Base-by-base conservation (phyloP, 30 jellyfish, hydroid and myxozoan species). In the Morbakka virulenta region DNA sequence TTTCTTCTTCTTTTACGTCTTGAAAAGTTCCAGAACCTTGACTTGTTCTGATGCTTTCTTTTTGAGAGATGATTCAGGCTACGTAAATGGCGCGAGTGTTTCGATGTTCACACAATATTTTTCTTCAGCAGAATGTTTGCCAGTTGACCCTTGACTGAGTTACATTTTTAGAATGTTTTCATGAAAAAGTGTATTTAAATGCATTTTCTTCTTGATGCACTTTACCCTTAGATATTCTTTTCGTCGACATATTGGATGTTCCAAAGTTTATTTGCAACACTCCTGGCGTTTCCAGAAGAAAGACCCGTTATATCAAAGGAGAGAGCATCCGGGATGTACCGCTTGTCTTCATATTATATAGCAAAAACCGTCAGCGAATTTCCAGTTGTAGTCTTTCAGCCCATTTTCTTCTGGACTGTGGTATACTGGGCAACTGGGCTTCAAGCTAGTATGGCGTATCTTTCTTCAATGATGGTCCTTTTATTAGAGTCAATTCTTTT, bases 271-370 rank as follows among this genome's bases (percentile, higher is more conserved):
- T 41, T 41, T 41, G 17, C 17, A 41, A 17, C 57, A 6, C 17
- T 41, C 13, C 57, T 65, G 67, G 65, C 57, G 17, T 41, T 41
- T 41, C 9, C 57, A 17, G 57, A 41, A 65, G 77, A 65, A 22
- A 23, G 66, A 65, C 25, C 52, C 31, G 77, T 65, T 4, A 31
- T 65, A 20, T 12, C 52, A 12, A 65, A 65, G 31, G 77, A 65
- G 22, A 23, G 77, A 11, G 77, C 77, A 12, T 25, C 77, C 12
- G 77, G 77, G 22, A 65, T 65, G 77, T 65, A 65, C 28, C 77
- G 77, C 9, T 28, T 65, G 65, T 65, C 77, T 3, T 64, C 77
- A 2, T 65, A 65, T 22, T 65, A 20, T 22, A 4, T 65, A 20
- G 23, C 77, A 23, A 65, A 65, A 65, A 20, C 67, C 65, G 17